phyloP scores from a whole-genome alignment of 2,797 vertebrate genomes.

The Gastrophryne carolinensis region DNA sequence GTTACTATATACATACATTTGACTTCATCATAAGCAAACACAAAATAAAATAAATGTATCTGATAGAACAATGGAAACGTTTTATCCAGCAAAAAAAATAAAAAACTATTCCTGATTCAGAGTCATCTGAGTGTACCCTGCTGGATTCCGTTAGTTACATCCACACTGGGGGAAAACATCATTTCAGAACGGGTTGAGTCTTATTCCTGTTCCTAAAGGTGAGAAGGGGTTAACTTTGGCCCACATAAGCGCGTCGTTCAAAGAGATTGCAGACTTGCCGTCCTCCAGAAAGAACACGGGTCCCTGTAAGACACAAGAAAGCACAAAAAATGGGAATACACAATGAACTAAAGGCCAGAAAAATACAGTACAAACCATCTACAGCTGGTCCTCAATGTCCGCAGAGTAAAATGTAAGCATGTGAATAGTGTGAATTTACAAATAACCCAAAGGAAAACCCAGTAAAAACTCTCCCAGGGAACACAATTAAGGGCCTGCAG shows the following conservation, averaged over 20 bases:
- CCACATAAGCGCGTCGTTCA: conserved; percentile 98
- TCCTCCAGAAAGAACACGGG: conserved; percentile 94
- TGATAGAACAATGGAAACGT: background rate
- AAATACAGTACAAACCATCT: too few species aligned
- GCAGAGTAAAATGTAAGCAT: too few species aligned
- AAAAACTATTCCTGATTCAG: background rate
- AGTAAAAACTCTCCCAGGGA: too few species aligned
- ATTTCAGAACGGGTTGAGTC: conserved; percentile 90
- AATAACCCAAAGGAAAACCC: too few species aligned
- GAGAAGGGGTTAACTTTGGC: conserved; percentile 98
- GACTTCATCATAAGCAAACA: conserved; percentile 52
- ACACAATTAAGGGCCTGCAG: too few species aligned
- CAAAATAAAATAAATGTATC: conserved; percentile 45
- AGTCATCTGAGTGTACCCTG: background rate
- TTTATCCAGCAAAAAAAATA: background rate
- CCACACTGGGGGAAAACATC: background rate
- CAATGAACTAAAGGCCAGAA: too few species aligned
- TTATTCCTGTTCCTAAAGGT: conserved; percentile 91
- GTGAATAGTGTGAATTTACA: too few species aligned
- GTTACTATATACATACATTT: conserved; percentile 46
- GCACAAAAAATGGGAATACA: too few species aligned
- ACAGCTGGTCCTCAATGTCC: too few species aligned
- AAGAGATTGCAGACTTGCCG: conserved; percentile 88
- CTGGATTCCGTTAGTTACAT: background rate
- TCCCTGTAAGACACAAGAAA: conserved; percentile 68